These are phyloP conservation scores for Crenuchus spilurus DNA, from an alignment of 2,797 vertebrate species.

Conservation along the genomic window DNA sequence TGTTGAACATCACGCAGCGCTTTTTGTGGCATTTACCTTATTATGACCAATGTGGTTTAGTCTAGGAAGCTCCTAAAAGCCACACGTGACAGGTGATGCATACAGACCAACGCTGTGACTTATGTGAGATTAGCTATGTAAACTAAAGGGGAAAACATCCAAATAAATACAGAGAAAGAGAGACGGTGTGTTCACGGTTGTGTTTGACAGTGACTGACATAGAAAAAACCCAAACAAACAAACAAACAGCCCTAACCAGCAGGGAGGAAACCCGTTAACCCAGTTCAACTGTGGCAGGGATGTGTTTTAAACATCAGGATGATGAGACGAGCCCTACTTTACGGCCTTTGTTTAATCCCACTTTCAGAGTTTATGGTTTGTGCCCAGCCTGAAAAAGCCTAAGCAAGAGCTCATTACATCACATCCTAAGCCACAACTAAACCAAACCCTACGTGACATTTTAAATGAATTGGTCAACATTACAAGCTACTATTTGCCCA, in stretches of 20 bases:
- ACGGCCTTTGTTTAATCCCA: conserved; percentile 13
- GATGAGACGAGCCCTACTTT: background rate
- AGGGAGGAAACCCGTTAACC: background rate
- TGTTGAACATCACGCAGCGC: conserved; percentile 64
- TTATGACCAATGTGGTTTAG: conserved; percentile 81
- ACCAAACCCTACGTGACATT: conserved; percentile 38
- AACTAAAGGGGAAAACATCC: conserved; percentile 68
- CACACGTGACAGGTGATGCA: conserved; percentile 71
- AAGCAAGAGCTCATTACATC: conserved; percentile 14
- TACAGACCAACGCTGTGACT: conserved; percentile 74
- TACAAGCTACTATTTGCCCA: conserved; percentile 33
- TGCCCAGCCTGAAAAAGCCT: background rate
- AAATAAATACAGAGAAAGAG: conserved; percentile 66
- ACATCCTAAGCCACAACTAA: conserved; percentile 20
- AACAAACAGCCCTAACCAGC: background rate
- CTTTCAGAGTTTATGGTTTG: conserved; percentile 13
- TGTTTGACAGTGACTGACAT: background rate
- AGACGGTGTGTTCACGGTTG: background rate
- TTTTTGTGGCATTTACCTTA: conserved; percentile 74
- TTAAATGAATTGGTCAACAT: conserved; percentile 26
- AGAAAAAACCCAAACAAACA: background rate
- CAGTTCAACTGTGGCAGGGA: background rate
- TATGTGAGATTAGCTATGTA: conserved; percentile 64
- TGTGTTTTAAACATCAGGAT: conserved; percentile 31
- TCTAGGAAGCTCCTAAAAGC: conserved; percentile 80